A percentile compares a stretch with the other conserved stretches of the same genome.
Evolutionary conservation across 2,113 vertebrate genomes (phyloP).

Genomic region (Zosterops lateralis): DNA sequence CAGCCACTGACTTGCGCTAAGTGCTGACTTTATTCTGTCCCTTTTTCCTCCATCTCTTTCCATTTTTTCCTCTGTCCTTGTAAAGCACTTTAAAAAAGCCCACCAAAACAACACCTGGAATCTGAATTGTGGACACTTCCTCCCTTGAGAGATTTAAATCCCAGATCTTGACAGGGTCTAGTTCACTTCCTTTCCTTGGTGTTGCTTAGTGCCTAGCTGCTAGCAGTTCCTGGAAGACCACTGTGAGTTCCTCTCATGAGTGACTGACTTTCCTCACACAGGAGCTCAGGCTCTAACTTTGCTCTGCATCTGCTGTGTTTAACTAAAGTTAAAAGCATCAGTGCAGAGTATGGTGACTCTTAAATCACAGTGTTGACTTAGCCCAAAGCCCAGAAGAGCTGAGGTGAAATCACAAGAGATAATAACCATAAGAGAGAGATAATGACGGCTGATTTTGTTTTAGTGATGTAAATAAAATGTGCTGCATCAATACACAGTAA

Average conservation of each 20-base stretch:
- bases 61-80: background rate
- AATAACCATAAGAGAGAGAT: background rate
- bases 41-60: background rate
- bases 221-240: background rate
- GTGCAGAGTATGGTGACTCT: background rate
- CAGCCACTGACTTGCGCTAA: background rate
- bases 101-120: background rate
- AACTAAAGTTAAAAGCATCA: background rate
- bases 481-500: background rate
- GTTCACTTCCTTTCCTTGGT: background rate
- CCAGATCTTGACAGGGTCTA: background rate
- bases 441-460: background rate
- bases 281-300: background rate
- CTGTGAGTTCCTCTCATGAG: rapidly evolving
- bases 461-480: background rate
- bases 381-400: background rate
- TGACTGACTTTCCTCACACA: background rate
- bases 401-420: background rate
- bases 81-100: background rate
- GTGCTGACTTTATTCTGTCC: background rate
- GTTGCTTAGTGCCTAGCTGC: background rate
- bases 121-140: background rate
- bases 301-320: background rate
- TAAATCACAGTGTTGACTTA: background rate
- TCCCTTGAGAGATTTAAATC: background rate